Percentiles rank a stretch among this genome's conserved stretches.
Evolutionary conservation across 2,888 invertebrate species (phyloP).

Genomic region (Hirtodrosophila histrioides): DNA sequence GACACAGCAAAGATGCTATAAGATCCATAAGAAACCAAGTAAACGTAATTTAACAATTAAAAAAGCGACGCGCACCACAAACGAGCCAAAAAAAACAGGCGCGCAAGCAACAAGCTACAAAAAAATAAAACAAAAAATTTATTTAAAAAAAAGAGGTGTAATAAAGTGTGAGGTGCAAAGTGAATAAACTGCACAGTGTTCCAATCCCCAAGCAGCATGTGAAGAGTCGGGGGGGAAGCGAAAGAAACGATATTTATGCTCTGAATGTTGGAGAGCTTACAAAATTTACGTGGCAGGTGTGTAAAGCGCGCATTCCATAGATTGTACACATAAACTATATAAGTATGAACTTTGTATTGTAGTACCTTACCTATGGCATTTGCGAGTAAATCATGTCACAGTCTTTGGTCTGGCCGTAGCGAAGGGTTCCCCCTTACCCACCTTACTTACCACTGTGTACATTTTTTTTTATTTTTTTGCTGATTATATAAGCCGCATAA

Average conservation of each 20-base stretch:
- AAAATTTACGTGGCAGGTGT: conserved; percentile 75
- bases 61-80: conserved; percentile 8
- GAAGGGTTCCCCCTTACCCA: conserved; percentile 25
- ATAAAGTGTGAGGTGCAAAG: conserved; percentile 48
- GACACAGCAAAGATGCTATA: conserved; percentile 31
- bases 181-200: conserved; percentile 47
- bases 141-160: conserved; percentile 35
- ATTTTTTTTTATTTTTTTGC: conserved; percentile 33
- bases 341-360: conserved; percentile 24
- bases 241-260: conserved; percentile 55
- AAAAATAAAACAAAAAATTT: conserved; percentile 7
- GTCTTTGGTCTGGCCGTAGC: conserved; percentile 6
- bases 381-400: conserved; percentile 31
- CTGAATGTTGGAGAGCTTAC: conserved; percentile 58
- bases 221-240: conserved; percentile 27
- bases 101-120: conserved; percentile 9
- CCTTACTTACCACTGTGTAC: conserved; percentile 8
- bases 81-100: conserved; percentile 2
- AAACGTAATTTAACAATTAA: conserved; percentile 48
- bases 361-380: conserved; percentile 9
- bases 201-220: conserved; percentile 34
- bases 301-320: conserved; percentile 64
- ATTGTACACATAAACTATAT: conserved; percentile 64
- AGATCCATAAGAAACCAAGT: conserved; percentile 30
- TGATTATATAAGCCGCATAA: conserved; percentile 67